Conservation (phyloP, 2,113 vertebrate genomes). For the Oncorhynchus gorbuscha region DNA sequence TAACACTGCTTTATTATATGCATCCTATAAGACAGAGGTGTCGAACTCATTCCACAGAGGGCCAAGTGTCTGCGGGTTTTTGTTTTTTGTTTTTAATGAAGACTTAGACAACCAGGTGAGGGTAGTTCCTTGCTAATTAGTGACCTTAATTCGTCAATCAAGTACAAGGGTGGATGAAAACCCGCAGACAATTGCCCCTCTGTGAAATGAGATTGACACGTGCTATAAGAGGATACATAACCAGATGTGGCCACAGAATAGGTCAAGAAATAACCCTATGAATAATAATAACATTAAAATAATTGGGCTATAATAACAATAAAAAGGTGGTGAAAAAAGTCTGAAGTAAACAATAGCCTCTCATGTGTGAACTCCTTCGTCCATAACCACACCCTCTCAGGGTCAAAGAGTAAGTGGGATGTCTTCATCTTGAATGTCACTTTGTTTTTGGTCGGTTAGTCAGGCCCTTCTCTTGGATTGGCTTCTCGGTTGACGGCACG, state of each 20-base stretch:
- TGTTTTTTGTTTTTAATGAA: no score
- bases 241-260: not conserved
- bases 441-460: conserved; percentile 79
- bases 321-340: conserved; percentile 7
- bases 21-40: no score
- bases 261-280: not conserved
- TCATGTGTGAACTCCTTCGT: conserved; percentile 62
- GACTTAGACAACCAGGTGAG: no score
- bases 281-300: conserved; percentile 2
- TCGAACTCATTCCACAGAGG: no score
- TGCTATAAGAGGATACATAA: not conserved
- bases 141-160: no score
- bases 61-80: no score
- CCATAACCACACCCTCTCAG: conserved; percentile 57
- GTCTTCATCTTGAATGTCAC: conserved; percentile 80
- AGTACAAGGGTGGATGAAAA: no score
- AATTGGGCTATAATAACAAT: not conserved
- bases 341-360: conserved; percentile 58
- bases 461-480: conserved; percentile 73
- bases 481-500: conserved; percentile 80
- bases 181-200: no score
- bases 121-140: no score
- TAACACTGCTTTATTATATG: no score
- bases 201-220: no score
- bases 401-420: conserved; percentile 70